A percentile compares a stretch with the other conserved stretches of the same genome.
These are phyloP conservation scores for Hydractinia symbiolongicarpus DNA, from an alignment of 30 jellyfish, hydroid and myxozoan genomes.

Conservation along the genomic window DNA sequence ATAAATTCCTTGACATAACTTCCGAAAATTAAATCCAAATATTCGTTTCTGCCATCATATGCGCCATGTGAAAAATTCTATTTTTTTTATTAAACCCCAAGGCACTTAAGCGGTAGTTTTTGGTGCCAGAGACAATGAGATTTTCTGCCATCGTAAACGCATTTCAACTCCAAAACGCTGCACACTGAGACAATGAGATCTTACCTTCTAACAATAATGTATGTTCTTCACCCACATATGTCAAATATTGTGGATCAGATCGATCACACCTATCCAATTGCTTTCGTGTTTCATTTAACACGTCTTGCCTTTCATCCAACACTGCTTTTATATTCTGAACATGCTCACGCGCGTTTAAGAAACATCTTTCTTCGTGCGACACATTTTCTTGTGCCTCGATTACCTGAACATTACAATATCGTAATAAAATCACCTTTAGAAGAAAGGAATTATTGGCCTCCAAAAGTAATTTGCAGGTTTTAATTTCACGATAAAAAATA, in stretches of 20 bases:
- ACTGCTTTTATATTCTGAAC: slow-evolving; percentile 28
- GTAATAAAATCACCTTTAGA: not conserved
- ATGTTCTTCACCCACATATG: slow-evolving; percentile 69
- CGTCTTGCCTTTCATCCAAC: slow-evolving; percentile 31
- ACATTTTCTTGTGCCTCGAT: slow-evolving; percentile 63
- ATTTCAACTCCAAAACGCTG: too few relatives aligned
- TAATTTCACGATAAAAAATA: too few relatives aligned
- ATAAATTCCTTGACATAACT: too few relatives aligned
- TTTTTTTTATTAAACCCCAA: too few relatives aligned
- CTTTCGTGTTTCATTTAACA: slow-evolving; percentile 54
- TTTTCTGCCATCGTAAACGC: too few relatives aligned
- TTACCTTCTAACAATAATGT: slow-evolving; percentile 34
- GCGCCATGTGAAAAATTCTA: too few relatives aligned
- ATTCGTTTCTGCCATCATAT: too few relatives aligned
- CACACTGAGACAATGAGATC: too few relatives aligned
- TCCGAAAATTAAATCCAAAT: too few relatives aligned
- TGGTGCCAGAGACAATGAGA: too few relatives aligned
- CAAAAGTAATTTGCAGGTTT: too few relatives aligned
- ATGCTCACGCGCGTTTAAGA: slow-evolving; percentile 48
- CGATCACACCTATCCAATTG: slow-evolving; percentile 78
- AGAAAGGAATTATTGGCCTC: not conserved
- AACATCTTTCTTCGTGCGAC: slow-evolving; percentile 38
- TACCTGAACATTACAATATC: slow-evolving; percentile 17
- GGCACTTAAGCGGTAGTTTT: too few relatives aligned
- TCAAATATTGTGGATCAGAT: slow-evolving; percentile 50